Conservation (phyloP, 2,113 vertebrate genomes). For the Alligator mississippiensis region DNA sequence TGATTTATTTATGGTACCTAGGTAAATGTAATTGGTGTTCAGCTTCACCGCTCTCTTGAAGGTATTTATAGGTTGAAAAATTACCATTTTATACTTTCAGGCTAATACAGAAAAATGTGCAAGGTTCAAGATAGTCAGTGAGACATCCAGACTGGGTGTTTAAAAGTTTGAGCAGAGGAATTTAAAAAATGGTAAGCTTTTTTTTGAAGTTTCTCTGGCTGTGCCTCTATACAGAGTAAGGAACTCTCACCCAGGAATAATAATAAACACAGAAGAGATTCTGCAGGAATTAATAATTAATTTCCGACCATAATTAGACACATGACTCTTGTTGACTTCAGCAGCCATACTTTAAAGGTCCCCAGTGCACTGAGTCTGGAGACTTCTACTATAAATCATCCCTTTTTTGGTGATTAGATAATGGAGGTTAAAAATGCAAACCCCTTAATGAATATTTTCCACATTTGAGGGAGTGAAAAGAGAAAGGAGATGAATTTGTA, state of each 20-base stretch:
- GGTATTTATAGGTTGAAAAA: conserved; percentile 45
- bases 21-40: conserved; percentile 46
- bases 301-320: fast-evolving
- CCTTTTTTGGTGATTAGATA: neutral
- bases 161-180: conserved; percentile 15
- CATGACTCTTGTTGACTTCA: too few species aligned
- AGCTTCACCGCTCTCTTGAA: conserved; percentile 39
- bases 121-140: conserved; percentile 21
- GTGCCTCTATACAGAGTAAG: neutral
- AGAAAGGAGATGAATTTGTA: neutral
- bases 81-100: conserved; percentile 28
- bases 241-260: neutral
- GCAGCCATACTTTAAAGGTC: neutral
- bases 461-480: neutral
- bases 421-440: neutral
- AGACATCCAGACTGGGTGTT: neutral
- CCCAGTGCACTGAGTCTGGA: neutral
- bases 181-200: neutral
- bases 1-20: conserved; percentile 31
- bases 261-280: neutral
- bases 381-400: neutral
- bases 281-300: neutral
- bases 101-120: neutral
- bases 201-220: conserved; percentile 3
- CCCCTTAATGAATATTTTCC: neutral